Evolutionary conservation across 2,888 invertebrate genomes (phyloP).

Genomic region (Chaitophorus viminalis): DNA sequence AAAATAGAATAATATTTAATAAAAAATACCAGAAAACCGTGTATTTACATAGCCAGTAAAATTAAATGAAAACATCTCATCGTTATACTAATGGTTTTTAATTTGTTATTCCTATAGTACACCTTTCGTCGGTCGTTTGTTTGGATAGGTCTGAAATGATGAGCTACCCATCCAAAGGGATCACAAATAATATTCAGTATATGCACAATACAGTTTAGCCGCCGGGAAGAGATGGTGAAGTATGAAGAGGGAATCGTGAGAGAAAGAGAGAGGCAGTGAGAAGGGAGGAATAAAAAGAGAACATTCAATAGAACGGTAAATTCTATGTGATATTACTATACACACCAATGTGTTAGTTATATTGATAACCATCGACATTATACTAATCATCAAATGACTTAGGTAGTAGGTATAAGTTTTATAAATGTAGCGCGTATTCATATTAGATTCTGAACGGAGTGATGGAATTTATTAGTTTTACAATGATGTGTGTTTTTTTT

Average conservation of each 20-base stretch:
- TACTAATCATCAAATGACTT: too few relatives aligned
- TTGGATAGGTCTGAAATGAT: slow-evolving; percentile 15
- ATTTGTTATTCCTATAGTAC: slow-evolving; percentile 14
- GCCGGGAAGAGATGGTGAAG: not conserved
- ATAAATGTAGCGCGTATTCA: too few relatives aligned
- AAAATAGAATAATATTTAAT: not conserved
- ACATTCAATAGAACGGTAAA: too few relatives aligned
- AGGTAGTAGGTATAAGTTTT: too few relatives aligned
- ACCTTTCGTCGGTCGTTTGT: not conserved
- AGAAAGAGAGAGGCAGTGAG: not conserved
- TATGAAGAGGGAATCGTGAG: not conserved
- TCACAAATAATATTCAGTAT: not conserved
- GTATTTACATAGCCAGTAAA: not conserved
- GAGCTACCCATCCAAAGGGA: not conserved
- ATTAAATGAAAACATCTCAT: slow-evolving; percentile 35
- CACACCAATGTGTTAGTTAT: too few relatives aligned
- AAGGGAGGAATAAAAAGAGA: not conserved
- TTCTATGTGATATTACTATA: too few relatives aligned
- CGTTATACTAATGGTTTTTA: slow-evolving; percentile 33
- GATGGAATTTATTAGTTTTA: too few relatives aligned
- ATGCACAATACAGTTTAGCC: not conserved
- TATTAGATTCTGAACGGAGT: too few relatives aligned
- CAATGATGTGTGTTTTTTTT: too few relatives aligned
- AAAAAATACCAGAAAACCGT: not conserved
- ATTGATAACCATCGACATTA: too few relatives aligned